Percentiles rank a stretch among this genome's conserved stretches.
Evolutionary conservation across 2,888 invertebrate genomes (phyloP).

Genomic region (Hirtodrosophila alboralis): DNA sequence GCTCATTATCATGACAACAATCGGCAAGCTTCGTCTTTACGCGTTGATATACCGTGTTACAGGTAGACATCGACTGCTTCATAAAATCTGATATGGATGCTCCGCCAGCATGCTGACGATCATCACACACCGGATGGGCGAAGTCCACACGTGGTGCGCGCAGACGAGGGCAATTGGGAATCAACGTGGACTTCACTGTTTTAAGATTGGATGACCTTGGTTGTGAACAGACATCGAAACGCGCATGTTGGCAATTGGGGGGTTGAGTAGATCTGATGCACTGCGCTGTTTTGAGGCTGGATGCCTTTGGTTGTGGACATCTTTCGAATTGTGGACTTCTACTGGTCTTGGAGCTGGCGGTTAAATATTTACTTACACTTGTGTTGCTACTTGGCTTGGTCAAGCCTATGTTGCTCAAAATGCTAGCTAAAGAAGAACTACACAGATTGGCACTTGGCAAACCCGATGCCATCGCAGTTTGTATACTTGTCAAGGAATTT

Average conservation of each 20-base stretch:
- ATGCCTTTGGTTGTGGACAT: not conserved
- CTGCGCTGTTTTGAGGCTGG: constrained; percentile 5
- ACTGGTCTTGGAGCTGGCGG: constrained; percentile 12
- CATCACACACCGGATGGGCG: constrained; percentile 38
- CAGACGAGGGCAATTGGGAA: constrained; percentile 3
- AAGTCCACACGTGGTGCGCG: constrained; percentile 58
- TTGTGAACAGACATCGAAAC: too few species aligned
- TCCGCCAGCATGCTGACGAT: not conserved
- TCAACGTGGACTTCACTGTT: not conserved
- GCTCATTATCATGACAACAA: not conserved
- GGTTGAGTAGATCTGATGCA: not conserved
- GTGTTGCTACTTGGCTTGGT: constrained; percentile 15
- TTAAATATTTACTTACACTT: constrained; percentile 6
- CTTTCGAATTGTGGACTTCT: not conserved
- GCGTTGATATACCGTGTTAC: constrained; percentile 64
- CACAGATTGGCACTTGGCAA: not conserved
- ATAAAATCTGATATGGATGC: constrained; percentile 23
- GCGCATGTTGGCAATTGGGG: constrained; percentile 11
- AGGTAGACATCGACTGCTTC: constrained; percentile 59
- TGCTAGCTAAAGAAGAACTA: constrained; percentile 7
- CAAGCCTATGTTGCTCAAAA: not conserved
- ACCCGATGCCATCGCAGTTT: not conserved
- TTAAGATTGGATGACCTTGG: not conserved
- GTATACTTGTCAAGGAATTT: not conserved
- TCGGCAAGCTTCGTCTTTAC: constrained; percentile 44